phyloP scores from a whole-genome alignment of 2,797 vertebrate species.

The Amazona ochrocephala region DNA sequence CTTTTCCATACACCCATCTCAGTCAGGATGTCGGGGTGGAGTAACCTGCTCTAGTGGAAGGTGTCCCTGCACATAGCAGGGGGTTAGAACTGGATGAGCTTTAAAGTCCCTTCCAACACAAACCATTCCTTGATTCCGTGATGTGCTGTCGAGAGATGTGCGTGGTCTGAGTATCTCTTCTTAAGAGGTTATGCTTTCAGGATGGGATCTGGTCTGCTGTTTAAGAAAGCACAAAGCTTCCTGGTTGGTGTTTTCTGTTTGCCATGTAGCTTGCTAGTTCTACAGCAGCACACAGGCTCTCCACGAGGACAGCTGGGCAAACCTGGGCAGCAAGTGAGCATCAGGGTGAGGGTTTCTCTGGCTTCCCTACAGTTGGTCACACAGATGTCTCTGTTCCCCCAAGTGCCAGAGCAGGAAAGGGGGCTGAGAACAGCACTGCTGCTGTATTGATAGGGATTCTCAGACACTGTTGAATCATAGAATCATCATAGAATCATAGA shows the following conservation, averaged over 20 bases:
- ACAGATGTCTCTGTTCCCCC: not conserved
- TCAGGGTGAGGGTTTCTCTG: not conserved
- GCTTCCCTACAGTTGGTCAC: not conserved
- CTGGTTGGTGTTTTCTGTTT: not conserved
- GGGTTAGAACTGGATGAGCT: not conserved
- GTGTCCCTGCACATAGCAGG: too few relatives aligned
- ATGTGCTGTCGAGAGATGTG: not conserved
- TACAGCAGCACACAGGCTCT: not conserved
- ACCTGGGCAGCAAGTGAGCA: not conserved
- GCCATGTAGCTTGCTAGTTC: accelerated
- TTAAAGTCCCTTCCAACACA: not conserved
- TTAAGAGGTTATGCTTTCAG: not conserved
- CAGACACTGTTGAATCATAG: accelerated
- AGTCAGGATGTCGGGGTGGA: not conserved
- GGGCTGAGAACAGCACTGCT: not conserved
- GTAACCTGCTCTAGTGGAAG: not conserved
- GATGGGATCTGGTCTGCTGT: not conserved
- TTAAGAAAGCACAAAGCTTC: not conserved
- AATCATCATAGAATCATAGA: not conserved
- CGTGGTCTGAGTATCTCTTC: accelerated
- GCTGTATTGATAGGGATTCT: not conserved
- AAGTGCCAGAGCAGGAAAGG: not conserved
- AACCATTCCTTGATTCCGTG: not conserved
- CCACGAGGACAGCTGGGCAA: not conserved
- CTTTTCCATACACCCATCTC: not conserved